Evolutionary conservation across 1,140 invertebrate species (phyloP).

Genomic region (Drosophila oshimai): DNA sequence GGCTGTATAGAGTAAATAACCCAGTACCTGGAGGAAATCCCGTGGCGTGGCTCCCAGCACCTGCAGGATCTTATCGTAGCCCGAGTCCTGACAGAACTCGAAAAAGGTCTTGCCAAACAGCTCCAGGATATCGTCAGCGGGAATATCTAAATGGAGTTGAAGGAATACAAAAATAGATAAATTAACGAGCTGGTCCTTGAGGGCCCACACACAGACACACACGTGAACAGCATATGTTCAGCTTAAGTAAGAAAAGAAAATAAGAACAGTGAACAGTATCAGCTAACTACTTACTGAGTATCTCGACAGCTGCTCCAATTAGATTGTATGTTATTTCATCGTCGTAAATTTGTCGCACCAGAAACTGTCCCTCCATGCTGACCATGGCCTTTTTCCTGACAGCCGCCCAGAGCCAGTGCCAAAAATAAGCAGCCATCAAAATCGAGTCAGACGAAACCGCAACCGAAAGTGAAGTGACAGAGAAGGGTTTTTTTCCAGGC

Average conservation of each 20-base stretch:
- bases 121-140: constrained; percentile 94
- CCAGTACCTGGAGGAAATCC: constrained; percentile 92
- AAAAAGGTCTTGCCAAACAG: constrained; percentile 97
- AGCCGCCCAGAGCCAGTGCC: too few species aligned
- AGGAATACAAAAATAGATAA: not conserved
- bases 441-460: constrained; percentile 33
- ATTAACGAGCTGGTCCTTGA: constrained; percentile 27
- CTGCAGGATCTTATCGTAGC: constrained; percentile 96
- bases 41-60: constrained; percentile 95
- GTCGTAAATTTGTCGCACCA: constrained; percentile 96
- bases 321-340: constrained; percentile 97
- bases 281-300: constrained; percentile 89
- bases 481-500: constrained; percentile 17
- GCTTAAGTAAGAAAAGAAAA: not conserved
- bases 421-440: constrained; percentile 53
- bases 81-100: constrained; percentile 96
- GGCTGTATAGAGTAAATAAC: not conserved
- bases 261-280: not conserved
- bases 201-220: constrained; percentile 14
- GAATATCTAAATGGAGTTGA: constrained; percentile 88
- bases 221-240: constrained; percentile 22
- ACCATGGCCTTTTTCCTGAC: constrained; percentile 94
- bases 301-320: constrained; percentile 94
- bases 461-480: constrained; percentile 32
- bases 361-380: constrained; percentile 96